Evolutionary conservation across 1,140 invertebrate genomes (phyloP).

Genomic region (Drosophila nasuta): DNA sequence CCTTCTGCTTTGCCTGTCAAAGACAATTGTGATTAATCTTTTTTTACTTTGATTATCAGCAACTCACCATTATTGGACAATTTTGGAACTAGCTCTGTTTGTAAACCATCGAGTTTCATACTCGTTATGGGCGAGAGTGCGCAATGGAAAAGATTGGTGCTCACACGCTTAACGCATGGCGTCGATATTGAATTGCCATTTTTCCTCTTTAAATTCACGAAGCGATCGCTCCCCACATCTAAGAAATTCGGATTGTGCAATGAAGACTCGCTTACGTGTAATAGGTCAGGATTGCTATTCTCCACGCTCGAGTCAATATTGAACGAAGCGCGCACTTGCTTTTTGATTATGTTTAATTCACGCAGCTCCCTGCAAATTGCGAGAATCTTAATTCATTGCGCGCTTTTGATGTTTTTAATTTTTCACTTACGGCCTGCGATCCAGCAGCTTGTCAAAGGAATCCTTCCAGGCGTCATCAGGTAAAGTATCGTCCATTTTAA

Average conservation of each 20-base stretch:
- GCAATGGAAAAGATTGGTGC: conserved; percentile 61
- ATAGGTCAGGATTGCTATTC: conserved; percentile 52
- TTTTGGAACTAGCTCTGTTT: background rate
- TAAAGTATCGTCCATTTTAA: conserved; percentile 55
- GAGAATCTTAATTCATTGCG: background rate
- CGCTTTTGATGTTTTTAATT: background rate
- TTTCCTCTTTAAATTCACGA: background rate
- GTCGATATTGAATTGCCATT: conserved; percentile 58
- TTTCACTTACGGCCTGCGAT: conserved; percentile 50
- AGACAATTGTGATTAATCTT: background rate
- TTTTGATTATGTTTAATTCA: conserved; percentile 60
- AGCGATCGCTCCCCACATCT: background rate
- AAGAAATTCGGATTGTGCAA: background rate
- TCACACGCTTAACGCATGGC: conserved; percentile 43
- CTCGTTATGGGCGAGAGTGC: conserved; percentile 60
- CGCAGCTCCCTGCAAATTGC: conserved; percentile 51
- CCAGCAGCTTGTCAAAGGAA: conserved; percentile 74
- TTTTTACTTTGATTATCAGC: background rate
- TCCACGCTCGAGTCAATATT: conserved; percentile 79
- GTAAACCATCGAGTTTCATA: conserved; percentile 48
- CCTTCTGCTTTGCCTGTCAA: conserved; percentile 6
- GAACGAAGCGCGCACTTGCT: conserved; percentile 62
- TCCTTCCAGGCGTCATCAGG: conserved; percentile 68
- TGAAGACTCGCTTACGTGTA: background rate
- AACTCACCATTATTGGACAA: conserved; percentile 14